Evolutionary conservation across 2,797 vertebrate genomes (phyloP).

Genomic region (Antrozous pallidus): DNA sequence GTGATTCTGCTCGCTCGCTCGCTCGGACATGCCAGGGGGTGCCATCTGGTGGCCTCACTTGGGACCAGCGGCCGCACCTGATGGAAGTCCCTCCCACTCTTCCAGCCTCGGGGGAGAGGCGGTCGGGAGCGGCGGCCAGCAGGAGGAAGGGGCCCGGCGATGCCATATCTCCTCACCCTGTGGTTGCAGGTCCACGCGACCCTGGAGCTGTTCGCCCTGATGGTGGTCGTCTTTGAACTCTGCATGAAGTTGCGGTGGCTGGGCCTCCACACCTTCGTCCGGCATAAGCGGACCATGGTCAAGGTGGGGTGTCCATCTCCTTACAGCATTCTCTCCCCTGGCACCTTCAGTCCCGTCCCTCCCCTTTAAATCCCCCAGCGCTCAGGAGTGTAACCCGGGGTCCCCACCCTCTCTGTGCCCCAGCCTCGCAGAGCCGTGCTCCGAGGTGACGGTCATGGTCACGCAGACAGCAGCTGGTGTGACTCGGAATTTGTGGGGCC

Average conservation of each 20-base stretch:
- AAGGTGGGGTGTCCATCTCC: constrained; percentile 85
- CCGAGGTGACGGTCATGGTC: accelerated
- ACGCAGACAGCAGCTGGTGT: too few relatives aligned
- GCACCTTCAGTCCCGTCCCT: background rate
- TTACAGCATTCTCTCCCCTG: accelerated
- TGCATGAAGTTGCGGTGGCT: constrained; percentile 98
- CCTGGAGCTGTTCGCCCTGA: constrained; percentile 93
- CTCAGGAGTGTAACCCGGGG: background rate
- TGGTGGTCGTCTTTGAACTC: constrained; percentile 95
- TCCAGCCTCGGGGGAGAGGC: background rate
- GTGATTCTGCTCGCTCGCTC: too few relatives aligned
- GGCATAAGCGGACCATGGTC: constrained; percentile 97
- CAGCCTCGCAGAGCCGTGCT: background rate
- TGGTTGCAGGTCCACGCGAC: constrained; percentile 92
- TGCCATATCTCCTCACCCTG: accelerated
- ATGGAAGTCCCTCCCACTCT: accelerated
- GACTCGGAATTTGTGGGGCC: accelerated
- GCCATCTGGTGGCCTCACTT: background rate
- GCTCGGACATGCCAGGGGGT: background rate
- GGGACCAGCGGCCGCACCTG: background rate
- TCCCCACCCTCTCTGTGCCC: background rate
- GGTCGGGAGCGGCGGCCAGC: accelerated
- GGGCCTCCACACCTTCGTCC: constrained; percentile 93
- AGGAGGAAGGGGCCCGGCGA: accelerated
- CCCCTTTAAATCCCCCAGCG: background rate